These are phyloP conservation scores for Sebastes minor DNA, from an alignment of 2,797 vertebrate genomes.

Conservation along the genomic window DNA sequence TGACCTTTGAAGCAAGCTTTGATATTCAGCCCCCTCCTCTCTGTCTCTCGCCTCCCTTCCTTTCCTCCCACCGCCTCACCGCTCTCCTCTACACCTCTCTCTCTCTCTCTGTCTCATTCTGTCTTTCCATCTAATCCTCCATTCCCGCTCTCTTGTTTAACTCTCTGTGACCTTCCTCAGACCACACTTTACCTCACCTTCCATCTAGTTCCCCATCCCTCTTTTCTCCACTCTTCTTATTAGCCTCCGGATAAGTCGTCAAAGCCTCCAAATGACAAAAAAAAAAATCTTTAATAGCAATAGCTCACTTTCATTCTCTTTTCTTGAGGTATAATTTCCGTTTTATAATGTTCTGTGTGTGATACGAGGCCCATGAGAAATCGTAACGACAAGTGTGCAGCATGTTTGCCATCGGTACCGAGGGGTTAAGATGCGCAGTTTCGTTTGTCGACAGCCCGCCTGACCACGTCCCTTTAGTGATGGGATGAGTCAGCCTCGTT, in stretches of 20 bases:
- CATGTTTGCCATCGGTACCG: slow-evolving; percentile 3
- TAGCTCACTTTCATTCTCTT: not conserved
- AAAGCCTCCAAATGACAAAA: slow-evolving; percentile 23
- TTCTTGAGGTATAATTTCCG: not conserved
- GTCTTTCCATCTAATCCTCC: slow-evolving; percentile 40
- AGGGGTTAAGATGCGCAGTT: slow-evolving; percentile 50
- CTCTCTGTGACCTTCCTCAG: slow-evolving; percentile 55
- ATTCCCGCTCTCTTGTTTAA: slow-evolving; percentile 31
- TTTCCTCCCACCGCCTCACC: slow-evolving; percentile 7
- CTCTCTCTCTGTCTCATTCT: slow-evolving; percentile 21
- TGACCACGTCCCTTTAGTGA: slow-evolving; percentile 53
- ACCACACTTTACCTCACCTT: slow-evolving; percentile 15
- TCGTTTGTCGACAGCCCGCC: slow-evolving; percentile 31
- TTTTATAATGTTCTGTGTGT: slow-evolving; percentile 3
- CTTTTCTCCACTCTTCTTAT: slow-evolving; percentile 30
- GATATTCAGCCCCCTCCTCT: slow-evolving; percentile 55
- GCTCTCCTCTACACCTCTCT: not conserved
- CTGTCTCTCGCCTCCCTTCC: slow-evolving; percentile 18
- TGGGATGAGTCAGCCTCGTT: slow-evolving; percentile 79
- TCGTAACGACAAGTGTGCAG: not conserved
- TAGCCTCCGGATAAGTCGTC: slow-evolving; percentile 36
- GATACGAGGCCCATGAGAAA: slow-evolving; percentile 10
- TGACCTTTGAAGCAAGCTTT: slow-evolving; percentile 81
- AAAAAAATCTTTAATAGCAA: slow-evolving; percentile 30
- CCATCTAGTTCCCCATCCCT: slow-evolving; percentile 3